A percentile compares a stretch with the other conserved stretches of the same genome.
Conservation (phyloP, 2,797 vertebrate genomes). For the Galago senegalensis region DNA sequence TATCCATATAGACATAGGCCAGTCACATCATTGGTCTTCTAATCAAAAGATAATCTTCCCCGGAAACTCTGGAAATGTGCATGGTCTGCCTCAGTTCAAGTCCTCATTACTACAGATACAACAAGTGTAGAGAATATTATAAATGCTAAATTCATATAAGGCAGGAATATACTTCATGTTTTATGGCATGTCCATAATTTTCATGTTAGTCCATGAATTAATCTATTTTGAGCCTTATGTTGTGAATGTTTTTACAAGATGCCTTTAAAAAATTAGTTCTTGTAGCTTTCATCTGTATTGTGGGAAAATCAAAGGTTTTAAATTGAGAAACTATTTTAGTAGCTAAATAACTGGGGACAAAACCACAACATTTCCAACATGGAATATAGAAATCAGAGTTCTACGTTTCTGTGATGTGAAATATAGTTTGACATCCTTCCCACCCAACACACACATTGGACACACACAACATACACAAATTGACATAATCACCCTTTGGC, state of each 20-base stretch:
- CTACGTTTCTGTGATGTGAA: background rate
- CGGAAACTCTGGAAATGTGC: background rate
- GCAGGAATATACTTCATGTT: background rate
- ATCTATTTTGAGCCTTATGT: constrained; percentile 22
- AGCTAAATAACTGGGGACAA: background rate
- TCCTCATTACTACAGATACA: background rate
- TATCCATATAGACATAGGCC: background rate
- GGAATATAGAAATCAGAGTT: background rate
- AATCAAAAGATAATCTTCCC: background rate
- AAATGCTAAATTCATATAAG: background rate
- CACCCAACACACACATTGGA: background rate
- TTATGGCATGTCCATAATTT: background rate
- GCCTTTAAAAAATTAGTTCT: constrained; percentile 52
- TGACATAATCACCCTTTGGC: background rate
- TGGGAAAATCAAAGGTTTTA: background rate
- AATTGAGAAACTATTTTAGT: background rate
- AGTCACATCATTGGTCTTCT: background rate
- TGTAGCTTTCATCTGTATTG: background rate
- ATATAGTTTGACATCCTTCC: background rate
- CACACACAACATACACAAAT: background rate
- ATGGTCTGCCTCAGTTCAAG: background rate
- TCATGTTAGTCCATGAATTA: constrained; percentile 7
- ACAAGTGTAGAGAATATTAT: background rate
- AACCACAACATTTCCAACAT: background rate
- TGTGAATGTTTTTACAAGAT: background rate